Evolutionary conservation across 92 coral and sea anemone genomes (phyloP).

Genomic region (Paragorgia papillata): DNA sequence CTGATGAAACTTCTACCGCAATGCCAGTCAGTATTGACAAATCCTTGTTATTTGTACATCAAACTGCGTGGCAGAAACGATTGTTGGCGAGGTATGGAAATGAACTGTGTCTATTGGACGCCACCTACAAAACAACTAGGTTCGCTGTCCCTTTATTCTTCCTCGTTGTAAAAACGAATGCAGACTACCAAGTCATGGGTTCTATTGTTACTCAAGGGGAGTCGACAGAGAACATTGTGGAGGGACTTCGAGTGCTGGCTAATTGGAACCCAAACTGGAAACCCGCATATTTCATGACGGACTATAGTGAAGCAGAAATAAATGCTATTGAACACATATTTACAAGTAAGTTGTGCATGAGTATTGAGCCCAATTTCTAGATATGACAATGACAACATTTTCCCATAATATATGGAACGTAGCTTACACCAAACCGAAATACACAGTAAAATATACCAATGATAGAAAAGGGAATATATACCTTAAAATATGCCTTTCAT

Average conservation of each 20-base stretch:
- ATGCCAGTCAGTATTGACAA: background rate
- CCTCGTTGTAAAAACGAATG: conserved; percentile 37
- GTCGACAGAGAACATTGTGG: conserved; percentile 3
- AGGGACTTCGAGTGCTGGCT: conserved; percentile 13
- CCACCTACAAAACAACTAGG: conserved; percentile 49
- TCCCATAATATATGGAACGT: no score
- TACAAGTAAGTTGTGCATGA: conserved; percentile 11
- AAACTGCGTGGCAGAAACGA: conserved; percentile 44
- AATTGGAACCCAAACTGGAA: no score
- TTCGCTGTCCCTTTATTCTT: conserved; percentile 46
- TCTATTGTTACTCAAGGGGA: conserved; percentile 38
- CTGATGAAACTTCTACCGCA: no score
- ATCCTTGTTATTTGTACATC: conserved; percentile 45
- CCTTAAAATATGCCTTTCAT: no score
- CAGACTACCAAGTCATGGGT: conserved; percentile 36
- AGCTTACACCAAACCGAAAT: no score
- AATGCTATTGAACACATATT: no score
- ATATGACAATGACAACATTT: no score
- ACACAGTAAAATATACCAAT: no score
- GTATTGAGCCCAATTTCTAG: no score
- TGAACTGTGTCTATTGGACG: conserved; percentile 48
- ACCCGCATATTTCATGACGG: conserved; percentile 36
- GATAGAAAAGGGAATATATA: no score
- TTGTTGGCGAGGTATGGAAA: conserved; percentile 45
- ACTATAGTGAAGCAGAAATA: conserved; percentile 26